A percentile compares a stretch with the other conserved stretches of the same genome.
phyloP scores from a whole-genome alignment of 2,113 vertebrate species.

The Tyto alba region DNA sequence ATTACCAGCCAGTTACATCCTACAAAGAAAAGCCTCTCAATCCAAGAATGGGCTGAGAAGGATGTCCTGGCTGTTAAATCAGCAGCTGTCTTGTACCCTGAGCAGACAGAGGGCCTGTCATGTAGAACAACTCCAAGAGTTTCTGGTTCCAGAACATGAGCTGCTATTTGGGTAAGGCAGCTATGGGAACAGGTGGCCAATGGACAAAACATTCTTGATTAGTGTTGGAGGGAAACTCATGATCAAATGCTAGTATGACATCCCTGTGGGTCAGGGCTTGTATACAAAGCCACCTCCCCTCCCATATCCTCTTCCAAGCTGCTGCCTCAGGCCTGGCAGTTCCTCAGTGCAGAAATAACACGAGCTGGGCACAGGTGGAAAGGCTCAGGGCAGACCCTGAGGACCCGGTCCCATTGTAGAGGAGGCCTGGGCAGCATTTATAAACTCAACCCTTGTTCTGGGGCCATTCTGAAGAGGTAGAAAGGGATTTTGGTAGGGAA shows the following conservation, averaged over 20 bases:
- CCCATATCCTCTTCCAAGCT: not conserved
- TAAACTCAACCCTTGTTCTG: not conserved
- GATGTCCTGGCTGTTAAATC: not conserved
- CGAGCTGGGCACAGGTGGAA: rapidly evolving
- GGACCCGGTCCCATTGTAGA: not conserved
- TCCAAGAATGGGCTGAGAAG: not conserved
- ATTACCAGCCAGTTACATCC: not conserved
- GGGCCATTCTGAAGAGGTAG: not conserved
- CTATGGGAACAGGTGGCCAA: slow-evolving; percentile 10
- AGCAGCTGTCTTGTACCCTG: not conserved
- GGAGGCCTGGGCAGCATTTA: not conserved
- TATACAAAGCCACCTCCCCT: not conserved
- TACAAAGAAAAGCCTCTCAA: not conserved
- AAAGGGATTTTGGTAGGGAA: not conserved
- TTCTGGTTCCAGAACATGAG: not conserved
- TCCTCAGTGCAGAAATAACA: not conserved
- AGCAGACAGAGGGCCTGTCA: not conserved
- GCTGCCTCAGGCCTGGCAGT: not conserved
- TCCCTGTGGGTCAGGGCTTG: not conserved
- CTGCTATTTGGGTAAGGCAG: not conserved
- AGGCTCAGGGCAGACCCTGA: not conserved
- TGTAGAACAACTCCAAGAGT: not conserved
- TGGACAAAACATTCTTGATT: not conserved
- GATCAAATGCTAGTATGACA: not conserved
- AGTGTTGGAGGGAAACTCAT: not conserved